Base-by-base conservation (phyloP, 92 coral and sea anemone genomes). In the Siderastrea radians region DNA sequence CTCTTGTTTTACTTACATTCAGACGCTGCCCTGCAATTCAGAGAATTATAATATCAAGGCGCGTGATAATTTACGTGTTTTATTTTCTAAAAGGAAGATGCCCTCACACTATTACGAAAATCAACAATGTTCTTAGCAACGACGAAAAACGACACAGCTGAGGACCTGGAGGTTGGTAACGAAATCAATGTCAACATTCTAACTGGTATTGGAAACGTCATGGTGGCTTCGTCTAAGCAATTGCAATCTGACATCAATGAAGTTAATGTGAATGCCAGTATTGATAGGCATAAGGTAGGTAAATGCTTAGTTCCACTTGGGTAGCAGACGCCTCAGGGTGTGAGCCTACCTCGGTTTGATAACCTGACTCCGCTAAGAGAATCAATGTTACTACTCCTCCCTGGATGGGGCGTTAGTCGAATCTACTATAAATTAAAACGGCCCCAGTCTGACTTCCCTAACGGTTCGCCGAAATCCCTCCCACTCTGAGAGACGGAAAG, bases 191-290 rank as follows among this genome's bases (percentile, higher is more conserved):
- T 50, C 43, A 84, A 84, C 54, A 61, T 84, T 14, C 19, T 84
- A 7, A 72, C 87, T 1, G 80, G 80, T 5, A 74, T 84, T 13
- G 87, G 87, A 84, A 84, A 84, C 53, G 63, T 84, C n/a, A 45
- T 84, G 60, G 51, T 14, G 52, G 54, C 74, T 3, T 84, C 87
- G 43, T 84, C 87, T 52, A 84, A 64, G 15, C 80, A 84, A 15
- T 26, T 59, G 15, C 80, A 84, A 15, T 26, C 70, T 6, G 58
- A 64, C 49, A 12, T 47, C n/a, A 43, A 83, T 10, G 44, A 14
- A n/a, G 14, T 3, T n/a, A 55, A 61, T 16, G 44, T 12, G 72
- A 58, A 73, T 48, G 14, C 12, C 62, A 6, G 49, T 63, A 49
- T 84, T 44, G 72, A 83, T 38, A 51, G 45, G 52, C n/a, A 61